Evolutionary conservation across 1,140 invertebrate genomes (phyloP), one percentile per base, ranked within the genome.

Genomic region (Euborellia annulipes): DNA sequence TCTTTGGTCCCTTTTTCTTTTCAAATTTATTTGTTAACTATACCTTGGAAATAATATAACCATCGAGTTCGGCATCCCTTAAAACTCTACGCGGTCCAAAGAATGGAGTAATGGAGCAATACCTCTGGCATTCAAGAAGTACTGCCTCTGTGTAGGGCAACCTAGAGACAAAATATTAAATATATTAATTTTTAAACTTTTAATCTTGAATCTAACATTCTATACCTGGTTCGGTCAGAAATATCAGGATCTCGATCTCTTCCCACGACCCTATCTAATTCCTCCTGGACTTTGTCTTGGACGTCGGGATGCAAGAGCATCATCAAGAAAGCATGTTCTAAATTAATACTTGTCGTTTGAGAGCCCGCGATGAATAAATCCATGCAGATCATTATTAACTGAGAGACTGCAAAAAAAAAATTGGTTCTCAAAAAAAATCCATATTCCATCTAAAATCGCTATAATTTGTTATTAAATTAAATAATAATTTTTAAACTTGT

Each of bases 291-390:
- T 54, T 72, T 73, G 0, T 63, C 52, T 58, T 90, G 85, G 2
- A 83, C 61, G 16, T 78, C 68, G 45, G 70, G 69, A 48, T 82
- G 59, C 36, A 76, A 58, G 1, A 80, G 59, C 54, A 84, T 71
- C n/a, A 72, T 66, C 32, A 85, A 64, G 22, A 89, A 63, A 1
- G 74, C 68, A 62, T 87, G 82, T 48, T 78, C 73, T 3, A 89
- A 54, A 0, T 78, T 74, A 22, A 69, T 75, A 32, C 79, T 73
- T 0, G 83, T 88, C 0, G 84, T 88, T 46, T 72, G 69, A 0
- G 70, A 70, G 6, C 80, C 81, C 2, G 78, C 81, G 47, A 83
- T 72, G 42, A 85, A 75, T 2, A 83, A 62, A 55, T 84, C 81
- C 7, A 82, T 52, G 47, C 79, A 72, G n/a, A 80, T 68, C 53